Percentiles rank a stretch among this genome's conserved stretches.
Conservation (phyloP, 2,888 invertebrate species). For the Meiosimyza decipiens region DNA sequence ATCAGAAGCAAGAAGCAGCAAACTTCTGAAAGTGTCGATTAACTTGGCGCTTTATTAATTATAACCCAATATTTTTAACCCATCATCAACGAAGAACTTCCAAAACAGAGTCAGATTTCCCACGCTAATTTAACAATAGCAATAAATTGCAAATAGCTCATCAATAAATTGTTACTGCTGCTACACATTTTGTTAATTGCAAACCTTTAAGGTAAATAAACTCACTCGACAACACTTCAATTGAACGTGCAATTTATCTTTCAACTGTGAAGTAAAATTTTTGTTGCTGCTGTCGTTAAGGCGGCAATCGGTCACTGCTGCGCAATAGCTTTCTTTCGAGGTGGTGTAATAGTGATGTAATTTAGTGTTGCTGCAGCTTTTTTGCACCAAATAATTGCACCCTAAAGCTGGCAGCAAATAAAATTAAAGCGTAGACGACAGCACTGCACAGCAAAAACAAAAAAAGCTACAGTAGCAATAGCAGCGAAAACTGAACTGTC, state of each 20-base stretch:
- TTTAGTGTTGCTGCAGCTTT: background rate
- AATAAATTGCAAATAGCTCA: constrained; percentile 30
- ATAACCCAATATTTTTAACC: too few relatives aligned
- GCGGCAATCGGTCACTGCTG: too few relatives aligned
- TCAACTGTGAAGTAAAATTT: too few relatives aligned
- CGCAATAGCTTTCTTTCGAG: constrained; percentile 7
- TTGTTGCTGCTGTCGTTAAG: too few relatives aligned
- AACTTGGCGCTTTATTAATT: too few relatives aligned
- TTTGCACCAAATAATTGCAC: constrained; percentile 28
- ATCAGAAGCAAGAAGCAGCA: too few relatives aligned
- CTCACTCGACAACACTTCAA: constrained; percentile 21
- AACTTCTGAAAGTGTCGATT: too few relatives aligned
- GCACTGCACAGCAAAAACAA: constrained; percentile 2
- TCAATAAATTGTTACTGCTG: background rate
- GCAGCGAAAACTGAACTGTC: background rate
- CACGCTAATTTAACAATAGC: constrained; percentile 13
- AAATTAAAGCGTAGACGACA: constrained; percentile 19
- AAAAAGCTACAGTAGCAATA: background rate
- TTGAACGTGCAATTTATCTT: constrained; percentile 3
- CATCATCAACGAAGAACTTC: too few relatives aligned
- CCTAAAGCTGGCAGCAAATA: constrained; percentile 27
- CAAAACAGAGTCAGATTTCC: background rate
- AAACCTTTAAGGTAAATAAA: constrained; percentile 31
- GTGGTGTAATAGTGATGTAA: background rate
- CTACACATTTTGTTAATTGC: constrained; percentile 28